These are phyloP conservation scores for Drosophila dunni DNA, from an alignment of 1,140 invertebrate species.

Conservation along the genomic window DNA sequence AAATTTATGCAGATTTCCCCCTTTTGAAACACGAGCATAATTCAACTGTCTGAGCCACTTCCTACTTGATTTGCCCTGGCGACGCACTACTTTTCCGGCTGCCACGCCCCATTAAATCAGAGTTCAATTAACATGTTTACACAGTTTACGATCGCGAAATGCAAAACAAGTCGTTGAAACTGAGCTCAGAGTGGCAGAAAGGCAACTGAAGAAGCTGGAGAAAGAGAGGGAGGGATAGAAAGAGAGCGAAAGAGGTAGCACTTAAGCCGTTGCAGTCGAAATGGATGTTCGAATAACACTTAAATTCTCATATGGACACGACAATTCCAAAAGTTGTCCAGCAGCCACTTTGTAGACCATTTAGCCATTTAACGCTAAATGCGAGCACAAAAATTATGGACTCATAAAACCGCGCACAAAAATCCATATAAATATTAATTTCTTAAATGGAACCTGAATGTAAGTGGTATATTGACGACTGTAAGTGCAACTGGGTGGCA, in stretches of 20 bases:
- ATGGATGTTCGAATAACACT: conserved; percentile 69
- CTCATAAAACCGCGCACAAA: conserved; percentile 32
- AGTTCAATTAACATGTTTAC: conserved; percentile 75
- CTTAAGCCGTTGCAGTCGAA: conserved; percentile 61
- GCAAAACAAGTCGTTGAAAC: conserved; percentile 50
- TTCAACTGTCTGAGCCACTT: conserved; percentile 12
- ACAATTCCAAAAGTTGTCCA: conserved; percentile 34
- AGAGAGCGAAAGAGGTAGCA: conserved; percentile 39
- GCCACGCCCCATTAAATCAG: conserved; percentile 41
- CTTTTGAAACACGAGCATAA: conserved; percentile 4
- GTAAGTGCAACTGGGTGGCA: conserved; percentile 51
- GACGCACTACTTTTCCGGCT: not conserved
- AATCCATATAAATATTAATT: conserved; percentile 66
- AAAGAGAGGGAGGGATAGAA: not conserved
- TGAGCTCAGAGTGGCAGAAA: conserved; percentile 9
- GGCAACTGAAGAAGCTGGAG: not conserved
- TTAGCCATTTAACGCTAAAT: conserved; percentile 76
- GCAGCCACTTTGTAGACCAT: conserved; percentile 70
- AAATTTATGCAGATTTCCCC: not conserved
- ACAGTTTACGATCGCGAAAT: conserved; percentile 62
- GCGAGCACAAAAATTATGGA: conserved; percentile 77
- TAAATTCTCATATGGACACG: conserved; percentile 56
- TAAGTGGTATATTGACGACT: not conserved
- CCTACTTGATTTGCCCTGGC: conserved; percentile 8
- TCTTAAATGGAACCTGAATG: conserved; percentile 49